phyloP scores from a whole-genome alignment of 2,797 vertebrate genomes.

The Chelmon rostratus region DNA sequence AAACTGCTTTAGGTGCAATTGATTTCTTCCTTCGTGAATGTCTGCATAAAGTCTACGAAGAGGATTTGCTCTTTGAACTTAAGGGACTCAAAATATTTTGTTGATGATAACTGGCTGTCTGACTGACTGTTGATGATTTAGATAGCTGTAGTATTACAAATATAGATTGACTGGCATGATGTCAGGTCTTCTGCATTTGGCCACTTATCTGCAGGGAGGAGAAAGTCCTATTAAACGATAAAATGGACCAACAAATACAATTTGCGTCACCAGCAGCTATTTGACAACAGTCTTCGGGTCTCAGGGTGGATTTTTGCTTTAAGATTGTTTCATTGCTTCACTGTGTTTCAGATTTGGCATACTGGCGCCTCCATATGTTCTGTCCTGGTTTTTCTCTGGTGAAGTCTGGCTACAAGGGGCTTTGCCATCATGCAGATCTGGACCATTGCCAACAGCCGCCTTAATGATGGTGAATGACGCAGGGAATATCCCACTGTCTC shows the following conservation, averaged over 20 bases:
- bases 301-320: slow-evolving; percentile 57
- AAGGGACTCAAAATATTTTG: neutral
- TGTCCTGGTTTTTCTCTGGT: slow-evolving; percentile 60
- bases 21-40: slow-evolving; percentile 13
- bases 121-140: neutral
- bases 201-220: neutral
- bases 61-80: slow-evolving; percentile 6
- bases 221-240: neutral
- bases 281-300: neutral
- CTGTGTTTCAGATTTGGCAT: slow-evolving; percentile 61
- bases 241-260: slow-evolving; percentile 2
- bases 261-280: neutral
- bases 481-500: slow-evolving; percentile 59
- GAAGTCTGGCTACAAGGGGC: slow-evolving; percentile 65
- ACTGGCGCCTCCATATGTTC: slow-evolving; percentile 56
- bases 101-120: too few relatives aligned
- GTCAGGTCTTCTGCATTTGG: slow-evolving; percentile 5
- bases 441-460: slow-evolving; percentile 41
- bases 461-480: slow-evolving; percentile 55
- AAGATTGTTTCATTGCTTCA: slow-evolving; percentile 40
- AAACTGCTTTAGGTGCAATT: neutral
- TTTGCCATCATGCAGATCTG: slow-evolving; percentile 73
- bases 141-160: slow-evolving; percentile 8
- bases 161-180: neutral
- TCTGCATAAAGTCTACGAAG: neutral